phyloP scores from a whole-genome alignment of 2,888 invertebrate species.

The Drosophila diplacantha region DNA sequence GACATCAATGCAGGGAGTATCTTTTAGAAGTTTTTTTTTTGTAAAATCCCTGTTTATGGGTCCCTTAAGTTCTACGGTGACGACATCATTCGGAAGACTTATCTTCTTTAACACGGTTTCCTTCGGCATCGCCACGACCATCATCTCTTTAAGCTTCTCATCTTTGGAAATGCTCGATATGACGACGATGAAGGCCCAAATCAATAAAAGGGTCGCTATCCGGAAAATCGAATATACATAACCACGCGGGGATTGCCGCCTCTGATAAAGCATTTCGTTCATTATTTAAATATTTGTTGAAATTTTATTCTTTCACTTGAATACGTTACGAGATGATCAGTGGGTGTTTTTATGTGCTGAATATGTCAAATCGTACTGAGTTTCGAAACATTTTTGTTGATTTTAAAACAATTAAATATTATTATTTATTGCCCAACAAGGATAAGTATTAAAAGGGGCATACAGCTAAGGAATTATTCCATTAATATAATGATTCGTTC shows the following conservation, averaged over 20 bases:
- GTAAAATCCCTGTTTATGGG: not conserved
- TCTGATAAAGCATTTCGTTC: no score
- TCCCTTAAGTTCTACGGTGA: not conserved
- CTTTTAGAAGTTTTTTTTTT: fast-evolving
- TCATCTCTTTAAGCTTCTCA: fast-evolving
- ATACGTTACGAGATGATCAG: not conserved
- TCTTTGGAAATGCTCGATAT: no score
- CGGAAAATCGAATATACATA: not conserved
- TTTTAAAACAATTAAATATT: not conserved
- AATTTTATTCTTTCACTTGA: not conserved
- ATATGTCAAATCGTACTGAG: not conserved
- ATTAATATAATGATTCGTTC: not conserved
- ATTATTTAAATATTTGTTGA: not conserved
- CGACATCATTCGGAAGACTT: not conserved
- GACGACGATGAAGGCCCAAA: not conserved
- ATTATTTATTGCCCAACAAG: no score
- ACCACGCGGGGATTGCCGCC: no score
- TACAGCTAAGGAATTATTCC: not conserved
- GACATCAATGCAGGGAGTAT: not conserved
- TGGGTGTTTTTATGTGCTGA: not conserved
- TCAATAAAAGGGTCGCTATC: not conserved
- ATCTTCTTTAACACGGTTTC: not conserved
- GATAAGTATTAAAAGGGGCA: not conserved
- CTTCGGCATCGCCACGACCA: not conserved
- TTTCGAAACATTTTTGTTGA: not conserved